Conservation (phyloP, 1,140 invertebrate genomes). For the Panonychus citri region DNA sequence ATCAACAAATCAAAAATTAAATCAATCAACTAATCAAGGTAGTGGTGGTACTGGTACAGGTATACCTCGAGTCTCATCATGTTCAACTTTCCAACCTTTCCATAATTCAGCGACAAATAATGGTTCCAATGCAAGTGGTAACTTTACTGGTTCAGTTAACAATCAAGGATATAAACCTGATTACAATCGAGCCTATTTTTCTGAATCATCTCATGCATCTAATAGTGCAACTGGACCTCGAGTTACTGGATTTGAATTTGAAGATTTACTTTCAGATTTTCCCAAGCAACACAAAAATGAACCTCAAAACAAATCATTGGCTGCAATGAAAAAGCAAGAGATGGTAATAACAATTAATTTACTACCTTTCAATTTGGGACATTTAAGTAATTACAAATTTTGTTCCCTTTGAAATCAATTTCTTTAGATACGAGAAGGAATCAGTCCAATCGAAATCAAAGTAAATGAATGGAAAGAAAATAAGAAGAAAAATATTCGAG, state of each 20-base stretch:
- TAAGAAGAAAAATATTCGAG: conserved; percentile 86
- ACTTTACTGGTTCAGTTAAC: too few species aligned
- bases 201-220: conserved; percentile 16
- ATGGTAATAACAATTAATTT: conserved; percentile 32
- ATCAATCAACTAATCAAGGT: neutral
- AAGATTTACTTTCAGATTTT: conserved; percentile 39
- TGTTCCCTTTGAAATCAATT: conserved; percentile 6
- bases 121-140: neutral
- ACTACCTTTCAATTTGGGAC: neutral
- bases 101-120: neutral
- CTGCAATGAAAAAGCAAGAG: conserved; percentile 71
- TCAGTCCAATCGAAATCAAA: conserved; percentile 20
- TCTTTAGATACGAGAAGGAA: conserved; percentile 1
- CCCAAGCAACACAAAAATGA: conserved; percentile 46
- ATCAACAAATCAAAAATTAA: neutral
- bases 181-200: conserved; percentile 41
- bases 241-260: conserved; percentile 48
- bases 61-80: conserved; percentile 4
- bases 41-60: neutral
- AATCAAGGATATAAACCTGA: conserved; percentile 19
- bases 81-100: neutral
- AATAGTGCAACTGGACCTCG: conserved; percentile 5
- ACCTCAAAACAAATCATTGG: conserved; percentile 59
- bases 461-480: conserved; percentile 66
- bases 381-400: conserved; percentile 4